Evolutionary conservation across 2,888 invertebrate species (phyloP).

Genomic region (Steinernema scapterisci): DNA sequence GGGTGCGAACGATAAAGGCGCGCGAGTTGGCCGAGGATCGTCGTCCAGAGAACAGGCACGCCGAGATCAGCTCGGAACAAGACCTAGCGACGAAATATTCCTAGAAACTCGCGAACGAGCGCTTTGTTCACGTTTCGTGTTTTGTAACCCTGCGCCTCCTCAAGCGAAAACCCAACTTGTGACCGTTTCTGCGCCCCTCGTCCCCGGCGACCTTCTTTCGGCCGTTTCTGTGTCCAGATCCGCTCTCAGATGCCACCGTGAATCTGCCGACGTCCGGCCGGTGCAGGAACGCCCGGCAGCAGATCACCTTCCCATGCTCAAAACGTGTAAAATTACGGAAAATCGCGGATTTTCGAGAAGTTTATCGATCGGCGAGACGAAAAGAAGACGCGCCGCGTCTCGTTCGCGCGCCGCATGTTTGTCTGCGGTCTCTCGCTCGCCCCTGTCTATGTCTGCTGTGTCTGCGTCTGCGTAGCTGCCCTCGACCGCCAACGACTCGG

Average conservation of each 20-base stretch:
- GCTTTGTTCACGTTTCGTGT: too few relatives aligned
- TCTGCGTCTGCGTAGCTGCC: conserved; percentile 29
- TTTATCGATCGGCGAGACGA: conserved; percentile 3
- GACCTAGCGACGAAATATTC: too few relatives aligned
- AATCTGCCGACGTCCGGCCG: neutral
- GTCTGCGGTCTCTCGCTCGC: neutral
- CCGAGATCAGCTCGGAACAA: too few relatives aligned
- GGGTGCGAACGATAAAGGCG: too few relatives aligned
- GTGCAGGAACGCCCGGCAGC: too few relatives aligned
- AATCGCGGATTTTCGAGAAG: conserved; percentile 21
- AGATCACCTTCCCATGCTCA: neutral
- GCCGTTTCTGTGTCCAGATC: neutral
- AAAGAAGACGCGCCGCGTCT: conserved; percentile 26
- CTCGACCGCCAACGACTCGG: neutral
- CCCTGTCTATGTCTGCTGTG: too few relatives aligned
- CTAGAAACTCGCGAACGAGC: too few relatives aligned
- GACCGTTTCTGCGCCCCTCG: neutral
- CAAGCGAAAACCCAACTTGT: neutral
- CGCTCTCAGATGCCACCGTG: neutral
- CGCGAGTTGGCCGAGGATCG: too few relatives aligned
- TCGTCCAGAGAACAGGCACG: too few relatives aligned
- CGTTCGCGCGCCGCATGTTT: neutral
- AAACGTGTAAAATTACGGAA: conserved; percentile 10
- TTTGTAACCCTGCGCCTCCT: too few relatives aligned
- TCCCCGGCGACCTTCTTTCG: neutral